phyloP scores from a whole-genome alignment of 2,797 vertebrate species.

The Morus bassanus region DNA sequence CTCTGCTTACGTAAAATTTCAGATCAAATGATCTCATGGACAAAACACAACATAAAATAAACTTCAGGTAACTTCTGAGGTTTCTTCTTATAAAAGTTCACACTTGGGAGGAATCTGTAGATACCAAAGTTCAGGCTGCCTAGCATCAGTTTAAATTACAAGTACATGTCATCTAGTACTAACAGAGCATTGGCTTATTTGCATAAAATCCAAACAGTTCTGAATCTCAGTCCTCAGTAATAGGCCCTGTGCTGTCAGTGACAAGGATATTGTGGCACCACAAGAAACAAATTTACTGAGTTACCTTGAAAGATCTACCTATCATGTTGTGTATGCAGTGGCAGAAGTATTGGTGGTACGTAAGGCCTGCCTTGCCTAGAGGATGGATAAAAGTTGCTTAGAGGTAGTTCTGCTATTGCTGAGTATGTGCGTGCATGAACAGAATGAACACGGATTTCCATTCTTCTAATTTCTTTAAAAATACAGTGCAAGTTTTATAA shows the following conservation, averaged over 20 bases:
- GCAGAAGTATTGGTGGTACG: fast-evolving
- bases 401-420: background rate
- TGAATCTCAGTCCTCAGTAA: background rate
- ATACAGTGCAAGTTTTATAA: background rate
- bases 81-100: background rate
- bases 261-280: background rate
- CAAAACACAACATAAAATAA: background rate
- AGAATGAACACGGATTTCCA: background rate
- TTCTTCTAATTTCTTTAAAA: background rate
- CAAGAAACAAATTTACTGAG: background rate
- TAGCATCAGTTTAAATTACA: background rate
- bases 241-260: background rate
- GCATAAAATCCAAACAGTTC: background rate
- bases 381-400: background rate
- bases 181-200: background rate
- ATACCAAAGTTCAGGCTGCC: background rate
- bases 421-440: background rate
- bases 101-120: background rate
- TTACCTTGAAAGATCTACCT: background rate
- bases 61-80: background rate
- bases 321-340: background rate
- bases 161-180: background rate
- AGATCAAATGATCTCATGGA: background rate
- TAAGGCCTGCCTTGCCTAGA: background rate
- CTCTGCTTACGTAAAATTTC: background rate